These are phyloP conservation scores for Galaxias olidus DNA, from an alignment of 2,797 vertebrate species.

Conservation along the genomic window DNA sequence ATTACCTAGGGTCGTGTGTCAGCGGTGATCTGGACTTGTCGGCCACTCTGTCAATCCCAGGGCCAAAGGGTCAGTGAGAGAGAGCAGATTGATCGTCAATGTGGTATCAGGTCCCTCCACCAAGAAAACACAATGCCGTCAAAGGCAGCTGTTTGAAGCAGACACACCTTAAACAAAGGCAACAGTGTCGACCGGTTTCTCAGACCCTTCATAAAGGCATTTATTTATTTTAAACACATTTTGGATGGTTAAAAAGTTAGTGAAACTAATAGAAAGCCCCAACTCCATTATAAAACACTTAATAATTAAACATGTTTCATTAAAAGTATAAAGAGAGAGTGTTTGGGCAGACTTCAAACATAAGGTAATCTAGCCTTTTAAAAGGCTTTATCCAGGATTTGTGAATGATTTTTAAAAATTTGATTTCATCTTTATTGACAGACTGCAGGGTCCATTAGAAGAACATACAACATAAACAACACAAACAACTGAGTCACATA, in stretches of 20 bases:
- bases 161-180: not conserved
- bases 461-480: too few species aligned
- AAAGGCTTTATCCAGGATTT: too few species aligned
- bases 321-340: too few species aligned
- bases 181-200: not conserved
- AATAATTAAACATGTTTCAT: too few species aligned
- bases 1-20: slow-evolving; percentile 58
- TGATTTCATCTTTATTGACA: too few species aligned
- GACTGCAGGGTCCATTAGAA: too few species aligned
- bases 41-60: slow-evolving; percentile 52
- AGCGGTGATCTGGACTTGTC: slow-evolving; percentile 52
- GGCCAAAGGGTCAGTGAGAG: slow-evolving; percentile 59
- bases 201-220: not conserved
- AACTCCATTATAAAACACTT: too few species aligned
- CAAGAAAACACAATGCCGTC: slow-evolving; percentile 39
- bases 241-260: slow-evolving; percentile 31
- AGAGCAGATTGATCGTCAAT: slow-evolving; percentile 56
- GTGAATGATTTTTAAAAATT: too few species aligned
- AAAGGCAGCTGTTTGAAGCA: slow-evolving; percentile 41
- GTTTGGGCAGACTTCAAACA: too few species aligned
- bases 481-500: too few species aligned
- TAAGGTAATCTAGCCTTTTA: too few species aligned
- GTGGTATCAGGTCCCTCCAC: slow-evolving; percentile 41
- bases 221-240: slow-evolving; percentile 15
- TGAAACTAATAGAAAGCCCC: slow-evolving; percentile 44